A percentile compares a stretch with the other conserved stretches of the same genome.
Conservation (phyloP, 2,797 vertebrate species). For the Phataginus tetradactyla region DNA sequence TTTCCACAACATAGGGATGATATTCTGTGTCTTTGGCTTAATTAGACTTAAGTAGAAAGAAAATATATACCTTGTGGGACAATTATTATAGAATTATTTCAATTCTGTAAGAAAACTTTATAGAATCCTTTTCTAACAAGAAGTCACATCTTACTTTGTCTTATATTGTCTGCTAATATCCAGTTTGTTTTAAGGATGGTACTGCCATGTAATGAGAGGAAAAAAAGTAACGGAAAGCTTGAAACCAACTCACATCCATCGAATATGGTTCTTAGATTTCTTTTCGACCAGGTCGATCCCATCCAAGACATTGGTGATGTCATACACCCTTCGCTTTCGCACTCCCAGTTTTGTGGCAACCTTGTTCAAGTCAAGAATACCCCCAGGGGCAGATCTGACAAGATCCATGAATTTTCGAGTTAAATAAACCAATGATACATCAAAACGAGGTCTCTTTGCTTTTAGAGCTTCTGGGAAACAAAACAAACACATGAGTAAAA, state of each 20-base stretch:
- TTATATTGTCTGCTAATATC: not conserved
- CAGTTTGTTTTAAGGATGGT: not conserved
- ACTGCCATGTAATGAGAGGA: not conserved
- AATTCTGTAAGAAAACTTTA: not conserved
- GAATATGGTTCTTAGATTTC: conserved; percentile 91
- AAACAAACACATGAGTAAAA: conserved; percentile 31
- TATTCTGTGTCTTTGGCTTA: not conserved
- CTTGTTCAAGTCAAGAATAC: conserved; percentile 92
- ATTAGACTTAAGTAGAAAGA: not conserved
- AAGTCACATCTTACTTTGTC: not conserved
- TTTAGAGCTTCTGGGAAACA: conserved; percentile 80
- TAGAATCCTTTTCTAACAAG: not conserved
- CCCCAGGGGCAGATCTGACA: conserved; percentile 87
- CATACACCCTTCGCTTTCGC: conserved; percentile 91
- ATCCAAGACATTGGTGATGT: conserved; percentile 94
- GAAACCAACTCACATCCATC: conserved; percentile 93
- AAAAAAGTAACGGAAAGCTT: not conserved
- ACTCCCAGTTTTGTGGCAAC: conserved; percentile 88
- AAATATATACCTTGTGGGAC: not conserved
- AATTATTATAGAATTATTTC: not conserved
- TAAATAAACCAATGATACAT: conserved; percentile 89
- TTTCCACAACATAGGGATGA: not conserved
- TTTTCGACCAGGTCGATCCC: conserved; percentile 92
- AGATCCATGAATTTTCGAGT: conserved; percentile 93
- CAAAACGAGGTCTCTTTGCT: conserved; percentile 85